phyloP scores from a whole-genome alignment of 2,113 vertebrate species.

The Nerophis ophidion region DNA sequence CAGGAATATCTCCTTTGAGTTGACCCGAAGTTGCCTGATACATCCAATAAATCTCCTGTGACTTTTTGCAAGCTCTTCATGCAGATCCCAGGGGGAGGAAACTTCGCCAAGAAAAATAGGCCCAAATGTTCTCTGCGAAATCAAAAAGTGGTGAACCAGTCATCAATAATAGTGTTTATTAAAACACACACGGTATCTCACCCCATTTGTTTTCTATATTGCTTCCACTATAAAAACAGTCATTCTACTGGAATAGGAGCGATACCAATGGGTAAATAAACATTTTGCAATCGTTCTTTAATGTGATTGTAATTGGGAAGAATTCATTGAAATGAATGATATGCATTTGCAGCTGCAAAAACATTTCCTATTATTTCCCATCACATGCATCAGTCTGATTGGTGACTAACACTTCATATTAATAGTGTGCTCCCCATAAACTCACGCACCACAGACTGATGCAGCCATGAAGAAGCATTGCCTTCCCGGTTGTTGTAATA shows the following conservation, averaged over 20 bases:
- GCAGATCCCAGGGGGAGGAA: conserved; percentile 63
- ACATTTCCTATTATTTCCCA: conserved; percentile 16
- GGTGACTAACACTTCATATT: conserved; percentile 13
- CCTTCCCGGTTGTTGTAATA: neutral
- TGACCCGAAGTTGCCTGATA: conserved; percentile 77
- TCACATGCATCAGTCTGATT: conserved; percentile 13
- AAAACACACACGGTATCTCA: conserved; percentile 23
- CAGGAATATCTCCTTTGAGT: conserved; percentile 73
- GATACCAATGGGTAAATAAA: conserved; percentile 4
- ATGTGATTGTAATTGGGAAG: conserved; percentile 37
- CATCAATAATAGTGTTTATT: conserved; percentile 22
- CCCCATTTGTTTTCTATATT: neutral
- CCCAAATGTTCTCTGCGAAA: conserved; percentile 71
- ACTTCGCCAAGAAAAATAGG: conserved; percentile 77
- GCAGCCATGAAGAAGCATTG: conserved; percentile 11
- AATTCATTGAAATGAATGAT: conserved; percentile 42
- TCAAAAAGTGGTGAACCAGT: conserved; percentile 9
- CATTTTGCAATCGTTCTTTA: conserved; percentile 22
- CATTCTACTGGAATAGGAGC: neutral
- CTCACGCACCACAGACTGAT: conserved; percentile 12
- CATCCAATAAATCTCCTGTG: conserved; percentile 73
- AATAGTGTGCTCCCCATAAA: conserved; percentile 17
- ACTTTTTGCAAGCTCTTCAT: conserved; percentile 37
- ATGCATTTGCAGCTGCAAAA: conserved; percentile 28
- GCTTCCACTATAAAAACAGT: conserved; percentile 8